Evolutionary conservation across 1,140 invertebrate species (phyloP).

Genomic region (Cydia splendana): DNA sequence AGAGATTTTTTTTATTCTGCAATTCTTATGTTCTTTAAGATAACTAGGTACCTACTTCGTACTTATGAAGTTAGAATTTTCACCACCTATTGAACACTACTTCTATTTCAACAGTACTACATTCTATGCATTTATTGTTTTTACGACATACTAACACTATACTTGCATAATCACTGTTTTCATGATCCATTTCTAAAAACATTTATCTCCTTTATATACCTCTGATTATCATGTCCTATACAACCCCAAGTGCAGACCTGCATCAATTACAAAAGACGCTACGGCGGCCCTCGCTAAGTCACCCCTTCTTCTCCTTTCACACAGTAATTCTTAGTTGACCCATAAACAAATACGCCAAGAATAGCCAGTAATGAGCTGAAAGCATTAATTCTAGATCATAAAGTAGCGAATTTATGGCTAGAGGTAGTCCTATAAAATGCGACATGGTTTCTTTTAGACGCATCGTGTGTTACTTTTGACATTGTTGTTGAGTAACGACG

Average conservation of each 20-base stretch:
- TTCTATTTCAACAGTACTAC: background rate
- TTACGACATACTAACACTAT: background rate
- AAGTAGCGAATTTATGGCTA: constrained; percentile 71
- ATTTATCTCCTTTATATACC: background rate
- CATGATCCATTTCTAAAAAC: background rate
- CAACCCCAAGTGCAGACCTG: constrained; percentile 19
- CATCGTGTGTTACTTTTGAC: constrained; percentile 50
- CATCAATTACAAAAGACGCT: constrained; percentile 40
- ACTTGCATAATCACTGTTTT: background rate
- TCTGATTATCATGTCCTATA: constrained; percentile 18
- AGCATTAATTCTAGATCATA: constrained; percentile 76
- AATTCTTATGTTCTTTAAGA: too few relatives aligned
- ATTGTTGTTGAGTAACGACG: constrained; percentile 67
- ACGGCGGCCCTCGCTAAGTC: constrained; percentile 44
- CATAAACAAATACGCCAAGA: constrained; percentile 73
- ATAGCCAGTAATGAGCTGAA: constrained; percentile 72
- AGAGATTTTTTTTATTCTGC: too few relatives aligned
- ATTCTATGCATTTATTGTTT: background rate
- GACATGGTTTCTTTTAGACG: constrained; percentile 65
- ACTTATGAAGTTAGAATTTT: background rate
- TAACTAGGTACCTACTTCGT: too few relatives aligned
- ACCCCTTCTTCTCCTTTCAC: constrained; percentile 55
- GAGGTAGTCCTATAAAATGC: constrained; percentile 72
- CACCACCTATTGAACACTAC: background rate
- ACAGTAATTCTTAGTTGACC: constrained; percentile 75